Conservation (phyloP, 1,140 invertebrate genomes). For the Drosophila fuyamai region DNA sequence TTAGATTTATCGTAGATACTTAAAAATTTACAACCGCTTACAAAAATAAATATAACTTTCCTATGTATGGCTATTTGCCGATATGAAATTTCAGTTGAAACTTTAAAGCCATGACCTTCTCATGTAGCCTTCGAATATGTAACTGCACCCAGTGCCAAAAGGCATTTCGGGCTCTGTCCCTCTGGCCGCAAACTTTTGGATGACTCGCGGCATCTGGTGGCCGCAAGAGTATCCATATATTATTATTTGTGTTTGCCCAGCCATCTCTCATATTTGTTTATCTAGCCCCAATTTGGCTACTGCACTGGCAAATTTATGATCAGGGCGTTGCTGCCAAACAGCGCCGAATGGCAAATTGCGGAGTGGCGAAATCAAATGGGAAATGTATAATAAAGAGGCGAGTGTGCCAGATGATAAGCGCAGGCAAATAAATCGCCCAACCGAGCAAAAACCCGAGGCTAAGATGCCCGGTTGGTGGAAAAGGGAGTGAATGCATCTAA, state of each 20-base stretch:
- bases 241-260: constrained; percentile 34
- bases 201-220: constrained; percentile 41
- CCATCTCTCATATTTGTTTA: constrained; percentile 62
- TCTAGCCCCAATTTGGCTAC: constrained; percentile 63
- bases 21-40: too few relatives aligned
- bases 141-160: constrained; percentile 24
- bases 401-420: constrained; percentile 69
- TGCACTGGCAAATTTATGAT: constrained; percentile 59
- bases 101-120: constrained; percentile 32
- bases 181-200: background rate
- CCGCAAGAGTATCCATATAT: constrained; percentile 14
- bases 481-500: constrained; percentile 16
- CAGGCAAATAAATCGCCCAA: constrained; percentile 59
- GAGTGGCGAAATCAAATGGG: constrained; percentile 42
- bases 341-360: constrained; percentile 39
- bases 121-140: constrained; percentile 4
- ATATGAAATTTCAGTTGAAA: constrained; percentile 1
- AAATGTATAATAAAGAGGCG: constrained; percentile 41
- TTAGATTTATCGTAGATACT: too few relatives aligned
- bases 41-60: too few relatives aligned
- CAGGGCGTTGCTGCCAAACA: constrained; percentile 66
- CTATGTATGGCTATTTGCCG: background rate
- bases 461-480: constrained; percentile 6
- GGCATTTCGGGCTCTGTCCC: constrained; percentile 10
- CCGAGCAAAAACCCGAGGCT: background rate